These are phyloP conservation scores for Microtus californicus DNA, from an alignment of 2,797 vertebrate species.

Conservation along the genomic window DNA sequence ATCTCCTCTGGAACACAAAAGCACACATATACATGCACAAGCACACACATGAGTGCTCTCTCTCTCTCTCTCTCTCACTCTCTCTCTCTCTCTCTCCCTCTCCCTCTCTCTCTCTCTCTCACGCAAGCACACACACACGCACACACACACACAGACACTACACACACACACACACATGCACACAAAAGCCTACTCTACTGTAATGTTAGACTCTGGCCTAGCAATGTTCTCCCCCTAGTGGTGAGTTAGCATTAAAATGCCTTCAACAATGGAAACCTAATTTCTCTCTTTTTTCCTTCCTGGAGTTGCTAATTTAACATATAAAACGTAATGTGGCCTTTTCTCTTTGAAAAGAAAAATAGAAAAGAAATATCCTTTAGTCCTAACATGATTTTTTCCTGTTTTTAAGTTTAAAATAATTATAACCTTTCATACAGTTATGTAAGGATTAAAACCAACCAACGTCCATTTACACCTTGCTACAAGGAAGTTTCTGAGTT, in stretches of 20 bases:
- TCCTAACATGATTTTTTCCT: not conserved
- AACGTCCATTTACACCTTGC: not conserved
- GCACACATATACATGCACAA: not conserved
- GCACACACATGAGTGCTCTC: too few relatives aligned
- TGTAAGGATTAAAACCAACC: not conserved
- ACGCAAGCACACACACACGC: not conserved
- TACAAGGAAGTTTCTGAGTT: not conserved
- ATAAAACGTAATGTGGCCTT: slow-evolving; percentile 14
- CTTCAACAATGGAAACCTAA: not conserved
- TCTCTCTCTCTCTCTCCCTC: too few relatives aligned
- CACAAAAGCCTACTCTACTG: not conserved
- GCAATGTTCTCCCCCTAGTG: slow-evolving; percentile 80
- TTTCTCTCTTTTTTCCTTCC: slow-evolving; percentile 59
- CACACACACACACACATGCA: not conserved
- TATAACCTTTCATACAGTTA: not conserved
- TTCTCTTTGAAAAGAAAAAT: slow-evolving; percentile 3
- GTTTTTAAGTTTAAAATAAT: slow-evolving; percentile 41
- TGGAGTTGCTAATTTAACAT: slow-evolving; percentile 19
- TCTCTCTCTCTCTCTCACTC: too few relatives aligned
- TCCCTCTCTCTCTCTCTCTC: too few relatives aligned
- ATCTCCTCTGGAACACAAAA: slow-evolving; percentile 38
- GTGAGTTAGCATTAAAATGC: slow-evolving; percentile 74
- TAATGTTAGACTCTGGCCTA: slow-evolving; percentile 54
- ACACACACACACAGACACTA: not conserved
- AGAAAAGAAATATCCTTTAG: not conserved